Percentiles rank a stretch among this genome's conserved stretches.
These are phyloP conservation scores for Lutjanus campechanus DNA, from an alignment of 2,797 vertebrate species.

Conservation along the genomic window DNA sequence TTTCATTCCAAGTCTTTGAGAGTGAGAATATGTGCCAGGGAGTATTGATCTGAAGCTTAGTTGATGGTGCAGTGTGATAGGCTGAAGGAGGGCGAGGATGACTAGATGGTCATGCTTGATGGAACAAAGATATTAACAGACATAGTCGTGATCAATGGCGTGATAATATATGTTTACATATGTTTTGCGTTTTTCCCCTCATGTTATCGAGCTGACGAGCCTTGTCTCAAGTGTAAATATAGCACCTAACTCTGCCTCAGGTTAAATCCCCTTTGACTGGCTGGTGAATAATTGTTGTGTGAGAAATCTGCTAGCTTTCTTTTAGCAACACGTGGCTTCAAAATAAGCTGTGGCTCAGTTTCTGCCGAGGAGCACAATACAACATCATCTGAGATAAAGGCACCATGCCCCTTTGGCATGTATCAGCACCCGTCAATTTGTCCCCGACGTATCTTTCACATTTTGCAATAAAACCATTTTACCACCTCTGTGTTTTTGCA, in stretches of 20 bases:
- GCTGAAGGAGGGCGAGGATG: slow-evolving; percentile 53
- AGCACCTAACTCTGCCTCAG: slow-evolving; percentile 17
- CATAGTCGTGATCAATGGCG: slow-evolving; percentile 56
- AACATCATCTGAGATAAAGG: slow-evolving; percentile 60
- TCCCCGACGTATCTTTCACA: slow-evolving; percentile 64
- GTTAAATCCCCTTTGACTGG: slow-evolving; percentile 37
- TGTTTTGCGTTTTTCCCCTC: slow-evolving; percentile 26
- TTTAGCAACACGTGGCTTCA: slow-evolving; percentile 17
- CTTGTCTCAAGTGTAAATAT: slow-evolving; percentile 40
- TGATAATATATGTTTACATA: slow-evolving; percentile 53
- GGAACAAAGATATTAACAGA: slow-evolving; percentile 68
- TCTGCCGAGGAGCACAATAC: slow-evolving; percentile 28
- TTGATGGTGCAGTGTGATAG: slow-evolving; percentile 68
- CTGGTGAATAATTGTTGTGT: slow-evolving; percentile 27
- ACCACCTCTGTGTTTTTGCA: slow-evolving; percentile 69
- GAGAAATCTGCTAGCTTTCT: slow-evolving; percentile 28
- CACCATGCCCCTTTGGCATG: slow-evolving; percentile 51
- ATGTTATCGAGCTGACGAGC: slow-evolving; percentile 7
- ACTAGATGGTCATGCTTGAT: slow-evolving; percentile 66
- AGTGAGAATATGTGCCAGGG: slow-evolving; percentile 74
- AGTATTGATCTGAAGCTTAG: slow-evolving; percentile 78
- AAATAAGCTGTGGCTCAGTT: slow-evolving; percentile 30
- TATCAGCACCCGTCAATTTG: slow-evolving; percentile 66
- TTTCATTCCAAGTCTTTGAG: slow-evolving; percentile 74
- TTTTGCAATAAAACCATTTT: slow-evolving; percentile 78